Evolutionary conservation across 2,113 vertebrate genomes (phyloP).

Genomic region (Cyrtonyx montezumae): DNA sequence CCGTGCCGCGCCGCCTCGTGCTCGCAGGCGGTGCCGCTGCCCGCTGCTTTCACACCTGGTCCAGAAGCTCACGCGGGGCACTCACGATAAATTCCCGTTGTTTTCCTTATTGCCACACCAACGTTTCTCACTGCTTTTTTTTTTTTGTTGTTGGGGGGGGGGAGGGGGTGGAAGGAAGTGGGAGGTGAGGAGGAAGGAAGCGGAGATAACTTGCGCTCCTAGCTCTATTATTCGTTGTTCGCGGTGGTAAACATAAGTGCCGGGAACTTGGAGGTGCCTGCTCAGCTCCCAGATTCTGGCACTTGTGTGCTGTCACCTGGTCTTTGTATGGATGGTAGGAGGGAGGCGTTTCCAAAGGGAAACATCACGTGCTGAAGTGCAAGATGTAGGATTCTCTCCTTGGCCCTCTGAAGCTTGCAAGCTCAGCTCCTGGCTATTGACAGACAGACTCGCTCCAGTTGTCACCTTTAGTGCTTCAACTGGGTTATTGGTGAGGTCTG

Average conservation of each 20-base stretch:
- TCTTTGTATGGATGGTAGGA: neutral
- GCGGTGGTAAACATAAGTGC: neutral
- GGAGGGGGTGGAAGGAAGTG: neutral
- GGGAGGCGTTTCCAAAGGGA: neutral
- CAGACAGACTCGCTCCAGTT: neutral
- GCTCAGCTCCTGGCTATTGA: neutral
- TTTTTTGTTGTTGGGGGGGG: too few species aligned
- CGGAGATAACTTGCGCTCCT: neutral
- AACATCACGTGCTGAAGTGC: neutral
- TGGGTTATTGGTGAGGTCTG: neutral
- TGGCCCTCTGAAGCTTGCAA: neutral
- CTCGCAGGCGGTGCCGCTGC: neutral
- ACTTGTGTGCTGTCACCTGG: neutral
- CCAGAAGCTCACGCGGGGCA: neutral
- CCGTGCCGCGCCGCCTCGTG: neutral
- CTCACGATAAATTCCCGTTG: neutral
- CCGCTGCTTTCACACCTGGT: rapidly evolving
- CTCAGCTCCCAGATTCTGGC: neutral
- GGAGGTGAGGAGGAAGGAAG: constrained; percentile 53
- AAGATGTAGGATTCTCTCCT: neutral
- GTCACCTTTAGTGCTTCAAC: neutral
- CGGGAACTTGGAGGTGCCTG: neutral
- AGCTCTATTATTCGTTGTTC: neutral
- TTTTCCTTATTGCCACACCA: neutral
- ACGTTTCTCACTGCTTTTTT: neutral